Percentiles rank a stretch among this genome's conserved stretches.
Evolutionary conservation across 2,888 invertebrate genomes (phyloP).

Genomic region (Leptinotarsa juncta): DNA sequence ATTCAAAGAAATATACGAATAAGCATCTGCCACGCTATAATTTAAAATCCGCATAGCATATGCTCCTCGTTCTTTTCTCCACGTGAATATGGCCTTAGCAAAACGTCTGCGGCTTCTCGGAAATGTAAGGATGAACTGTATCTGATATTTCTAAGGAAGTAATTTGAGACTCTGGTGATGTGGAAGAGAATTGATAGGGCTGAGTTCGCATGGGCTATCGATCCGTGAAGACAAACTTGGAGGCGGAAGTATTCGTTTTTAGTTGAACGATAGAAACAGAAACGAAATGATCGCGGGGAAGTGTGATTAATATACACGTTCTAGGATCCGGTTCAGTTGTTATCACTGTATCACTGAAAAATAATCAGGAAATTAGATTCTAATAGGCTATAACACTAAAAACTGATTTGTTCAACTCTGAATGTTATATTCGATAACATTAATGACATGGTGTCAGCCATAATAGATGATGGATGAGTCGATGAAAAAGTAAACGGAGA

Average conservation of each 20-base stretch:
- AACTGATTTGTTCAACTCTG: no score
- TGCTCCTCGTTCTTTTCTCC: constrained; percentile 1
- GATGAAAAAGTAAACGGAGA: no score
- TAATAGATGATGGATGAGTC: no score
- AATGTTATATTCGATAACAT: no score
- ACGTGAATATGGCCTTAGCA: neutral
- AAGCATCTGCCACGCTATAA: constrained; percentile 1
- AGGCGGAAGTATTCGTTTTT: neutral
- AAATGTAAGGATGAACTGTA: constrained; percentile 12
- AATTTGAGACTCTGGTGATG: constrained; percentile 17
- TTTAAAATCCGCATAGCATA: constrained; percentile 2
- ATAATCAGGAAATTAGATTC: no score
- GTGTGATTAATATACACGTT: no score
- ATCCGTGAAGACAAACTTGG: neutral
- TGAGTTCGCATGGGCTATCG: constrained; percentile 7
- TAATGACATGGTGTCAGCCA: no score
- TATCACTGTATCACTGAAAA: no score
- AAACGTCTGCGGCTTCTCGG: neutral
- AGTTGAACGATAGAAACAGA: no score
- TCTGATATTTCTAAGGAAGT: constrained; percentile 20
- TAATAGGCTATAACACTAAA: no score
- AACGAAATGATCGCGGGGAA: no score
- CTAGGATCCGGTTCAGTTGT: no score
- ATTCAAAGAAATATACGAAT: neutral
- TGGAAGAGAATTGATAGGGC: constrained; percentile 13